These are phyloP conservation scores for Pherbina coryleti DNA, from an alignment of 2,888 invertebrate species.

Conservation along the genomic window DNA sequence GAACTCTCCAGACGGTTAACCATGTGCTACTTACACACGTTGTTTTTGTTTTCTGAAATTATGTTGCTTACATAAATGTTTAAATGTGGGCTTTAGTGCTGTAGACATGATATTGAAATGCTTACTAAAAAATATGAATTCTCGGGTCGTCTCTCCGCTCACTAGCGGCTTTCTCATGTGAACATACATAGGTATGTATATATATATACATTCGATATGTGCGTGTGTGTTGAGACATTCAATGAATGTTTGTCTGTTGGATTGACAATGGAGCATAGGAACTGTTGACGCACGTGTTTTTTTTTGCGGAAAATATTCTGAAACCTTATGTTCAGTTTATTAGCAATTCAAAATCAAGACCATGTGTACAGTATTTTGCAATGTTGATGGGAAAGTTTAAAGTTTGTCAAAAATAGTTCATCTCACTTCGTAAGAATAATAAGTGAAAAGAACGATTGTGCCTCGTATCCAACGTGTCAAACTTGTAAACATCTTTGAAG, in stretches of 20 bases:
- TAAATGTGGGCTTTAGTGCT: not conserved
- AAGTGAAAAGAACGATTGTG: not conserved
- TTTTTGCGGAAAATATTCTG: conserved; percentile 1
- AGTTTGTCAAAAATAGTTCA: not conserved
- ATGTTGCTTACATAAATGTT: not conserved
- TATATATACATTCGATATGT: not conserved
- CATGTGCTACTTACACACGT: conserved; percentile 20
- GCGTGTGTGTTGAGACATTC: not conserved
- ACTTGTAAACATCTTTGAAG: too few relatives aligned
- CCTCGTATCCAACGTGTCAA: too few relatives aligned
- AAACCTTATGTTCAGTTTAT: conserved; percentile 10
- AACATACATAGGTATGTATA: not conserved
- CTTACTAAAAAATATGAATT: not conserved
- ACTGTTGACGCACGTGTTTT: conserved; percentile 25
- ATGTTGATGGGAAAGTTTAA: conserved; percentile 4
- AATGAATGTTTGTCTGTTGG: not conserved
- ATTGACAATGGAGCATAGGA: too few relatives aligned
- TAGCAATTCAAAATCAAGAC: not conserved
- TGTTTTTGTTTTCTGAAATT: conserved; percentile 3
- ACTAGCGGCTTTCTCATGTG: not conserved
- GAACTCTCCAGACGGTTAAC: conserved; percentile 20
- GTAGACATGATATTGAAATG: not conserved
- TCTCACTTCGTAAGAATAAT: not conserved
- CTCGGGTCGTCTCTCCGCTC: not conserved
- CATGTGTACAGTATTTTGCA: not conserved